These are phyloP conservation scores for Pionites leucogaster DNA, from an alignment of 2,113 vertebrate genomes.

Conservation along the genomic window DNA sequence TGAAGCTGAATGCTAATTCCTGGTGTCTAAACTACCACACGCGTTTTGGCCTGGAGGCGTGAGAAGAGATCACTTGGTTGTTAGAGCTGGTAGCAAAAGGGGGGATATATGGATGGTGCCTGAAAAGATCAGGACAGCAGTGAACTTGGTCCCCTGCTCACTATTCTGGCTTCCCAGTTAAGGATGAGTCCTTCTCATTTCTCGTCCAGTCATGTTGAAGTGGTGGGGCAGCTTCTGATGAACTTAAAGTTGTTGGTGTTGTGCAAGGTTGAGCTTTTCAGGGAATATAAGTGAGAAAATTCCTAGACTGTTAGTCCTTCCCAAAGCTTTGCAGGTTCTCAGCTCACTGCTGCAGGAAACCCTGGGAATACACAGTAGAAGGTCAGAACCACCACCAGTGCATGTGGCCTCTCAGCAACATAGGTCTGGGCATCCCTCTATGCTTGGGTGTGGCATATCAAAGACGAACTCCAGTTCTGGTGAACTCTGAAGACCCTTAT, in stretches of 20 bases:
- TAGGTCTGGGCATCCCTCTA: not conserved
- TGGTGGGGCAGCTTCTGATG: not conserved
- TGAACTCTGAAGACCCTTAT: too few relatives aligned
- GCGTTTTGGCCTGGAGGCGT: not conserved
- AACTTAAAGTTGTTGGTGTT: not conserved
- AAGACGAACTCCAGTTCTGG: too few relatives aligned
- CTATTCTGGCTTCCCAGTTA: not conserved
- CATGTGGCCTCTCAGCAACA: not conserved
- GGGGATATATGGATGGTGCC: not conserved
- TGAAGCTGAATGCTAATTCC: not conserved
- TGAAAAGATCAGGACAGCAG: not conserved
- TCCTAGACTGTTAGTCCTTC: not conserved
- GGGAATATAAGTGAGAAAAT: not conserved
- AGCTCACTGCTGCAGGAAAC: not conserved
- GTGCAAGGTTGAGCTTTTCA: not conserved
- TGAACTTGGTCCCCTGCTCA: not conserved
- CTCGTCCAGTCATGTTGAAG: not conserved
- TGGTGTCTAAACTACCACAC: not conserved
- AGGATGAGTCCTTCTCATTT: not conserved
- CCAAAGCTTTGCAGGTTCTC: not conserved
- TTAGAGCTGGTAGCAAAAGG: not conserved
- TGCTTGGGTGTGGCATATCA: not conserved
- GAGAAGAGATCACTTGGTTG: not conserved
- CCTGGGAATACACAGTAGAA: accelerated
- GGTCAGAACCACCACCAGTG: not conserved